Evolutionary conservation across 2,888 invertebrate species (phyloP).

Genomic region (Rhodophaea formosa): DNA sequence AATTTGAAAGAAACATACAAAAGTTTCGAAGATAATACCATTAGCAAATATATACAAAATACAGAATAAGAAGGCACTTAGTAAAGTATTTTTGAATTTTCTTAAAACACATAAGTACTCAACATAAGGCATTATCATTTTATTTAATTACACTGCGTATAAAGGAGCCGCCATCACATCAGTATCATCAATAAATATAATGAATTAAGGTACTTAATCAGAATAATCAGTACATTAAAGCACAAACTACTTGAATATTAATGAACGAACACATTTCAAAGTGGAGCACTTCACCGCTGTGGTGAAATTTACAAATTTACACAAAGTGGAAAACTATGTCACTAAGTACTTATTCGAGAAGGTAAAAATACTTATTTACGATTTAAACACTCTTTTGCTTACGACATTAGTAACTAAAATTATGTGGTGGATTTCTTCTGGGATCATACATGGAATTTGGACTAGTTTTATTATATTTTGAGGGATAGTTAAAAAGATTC

Average conservation of each 20-base stretch:
- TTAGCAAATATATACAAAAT: too few species aligned
- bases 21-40: too few species aligned
- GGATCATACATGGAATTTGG: constrained; percentile 2
- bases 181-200: background rate
- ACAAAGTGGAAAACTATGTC: constrained; percentile 3
- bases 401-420: constrained; percentile 4
- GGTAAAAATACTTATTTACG: background rate
- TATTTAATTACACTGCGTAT: background rate
- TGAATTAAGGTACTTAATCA: background rate
- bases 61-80: too few species aligned
- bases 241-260: constrained; percentile 15
- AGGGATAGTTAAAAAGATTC: constrained; percentile 13
- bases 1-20: too few species aligned
- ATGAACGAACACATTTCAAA: constrained; percentile 13
- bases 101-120: too few species aligned
- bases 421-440: constrained; percentile 1
- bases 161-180: background rate
- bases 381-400: background rate
- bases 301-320: constrained; percentile 2
- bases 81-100: too few species aligned
- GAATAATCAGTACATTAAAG: constrained; percentile 13
- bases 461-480: background rate
- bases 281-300: constrained; percentile 6
- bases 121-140: background rate
- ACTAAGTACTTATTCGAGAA: background rate